Evolutionary conservation across 2,888 invertebrate genomes (phyloP).

Genomic region (Sabellastarte sp.): DNA sequence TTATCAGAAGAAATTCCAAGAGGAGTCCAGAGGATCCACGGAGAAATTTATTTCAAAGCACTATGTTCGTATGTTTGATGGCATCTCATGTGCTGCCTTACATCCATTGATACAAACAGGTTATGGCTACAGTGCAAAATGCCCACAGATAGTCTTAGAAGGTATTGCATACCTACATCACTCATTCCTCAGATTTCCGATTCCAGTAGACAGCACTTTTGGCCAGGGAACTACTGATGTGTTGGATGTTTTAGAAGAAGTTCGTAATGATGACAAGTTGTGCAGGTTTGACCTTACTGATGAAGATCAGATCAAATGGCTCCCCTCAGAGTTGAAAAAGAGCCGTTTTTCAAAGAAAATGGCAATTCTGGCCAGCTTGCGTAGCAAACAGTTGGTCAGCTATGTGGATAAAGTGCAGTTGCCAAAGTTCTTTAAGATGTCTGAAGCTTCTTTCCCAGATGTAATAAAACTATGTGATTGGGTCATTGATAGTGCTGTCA

Average conservation of each 20-base stretch:
- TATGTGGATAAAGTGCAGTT: neutral
- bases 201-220: neutral
- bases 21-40: neutral
- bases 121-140: conserved; percentile 1
- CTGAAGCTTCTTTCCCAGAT: neutral
- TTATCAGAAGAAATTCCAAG: neutral
- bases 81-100: conserved; percentile 1
- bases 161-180: conserved; percentile 13
- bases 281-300: too few relatives aligned
- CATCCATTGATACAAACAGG: conserved; percentile 12
- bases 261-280: neutral
- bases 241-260: neutral
- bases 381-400: neutral
- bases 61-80: conserved; percentile 2
- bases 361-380: neutral
- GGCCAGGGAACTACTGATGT: neutral
- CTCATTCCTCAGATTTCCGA: neutral
- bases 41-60: conserved; percentile 1
- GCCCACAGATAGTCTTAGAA: conserved; percentile 6
- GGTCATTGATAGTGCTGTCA: conserved; percentile 19
- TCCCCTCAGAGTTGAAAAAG: neutral
- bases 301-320: neutral
- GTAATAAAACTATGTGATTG: neutral
- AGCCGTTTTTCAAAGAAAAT: neutral
- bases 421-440: neutral